Base-by-base conservation (phyloP, 2,113 vertebrate genomes). In the Sinocyclocheilus grahami region DNA sequence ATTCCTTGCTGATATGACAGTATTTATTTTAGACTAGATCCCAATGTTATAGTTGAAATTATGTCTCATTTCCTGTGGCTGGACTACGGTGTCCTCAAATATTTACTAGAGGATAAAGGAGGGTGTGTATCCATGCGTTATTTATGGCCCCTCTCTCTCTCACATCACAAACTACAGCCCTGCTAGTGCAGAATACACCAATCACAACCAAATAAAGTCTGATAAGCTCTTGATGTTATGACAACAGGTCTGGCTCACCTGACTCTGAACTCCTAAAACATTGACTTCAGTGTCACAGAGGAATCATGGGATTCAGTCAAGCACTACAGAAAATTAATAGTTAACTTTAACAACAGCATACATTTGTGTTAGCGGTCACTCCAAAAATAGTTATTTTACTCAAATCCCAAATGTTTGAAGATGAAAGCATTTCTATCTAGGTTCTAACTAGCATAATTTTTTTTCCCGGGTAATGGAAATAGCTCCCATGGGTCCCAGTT, bases 91-190 rank as follows among this genome's bases (percentile, higher is more conserved):
- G 22, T 6, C 37, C 14, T 55, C 6, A 83, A 78, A 84, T 86
- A 81, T 81, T 86, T 83, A 87, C 69, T 69, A 39, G 22, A 71
- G 51, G 30, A 86, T 33, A 81, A 85, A 46, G 67, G 51, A 87
- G 63, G 86, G 83, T 74, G 42, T 84, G 82, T 82, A 27, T 62
- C 46, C 62, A 24, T 58, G 46, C 74, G 62, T 51, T 69, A 79
- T 71, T 46, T 27, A 78, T 14, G 55, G 42, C 24, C n/a, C 62
- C 37, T 60, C 46, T 48, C 46, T n/a, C 76, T 85, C 60, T 58
- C 0, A 76, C 0, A 46, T 67, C 65, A 22, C 62, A 86, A 86
- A 82, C n/a, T 33, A 46, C 24, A 13, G 2, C 4, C 24, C 42
- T 30, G 77, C 39, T 39, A 20, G 51, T 84, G 42, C 46, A 74